Conservation (phyloP, 2,888 invertebrate species). For the Tenodera sinensis region DNA sequence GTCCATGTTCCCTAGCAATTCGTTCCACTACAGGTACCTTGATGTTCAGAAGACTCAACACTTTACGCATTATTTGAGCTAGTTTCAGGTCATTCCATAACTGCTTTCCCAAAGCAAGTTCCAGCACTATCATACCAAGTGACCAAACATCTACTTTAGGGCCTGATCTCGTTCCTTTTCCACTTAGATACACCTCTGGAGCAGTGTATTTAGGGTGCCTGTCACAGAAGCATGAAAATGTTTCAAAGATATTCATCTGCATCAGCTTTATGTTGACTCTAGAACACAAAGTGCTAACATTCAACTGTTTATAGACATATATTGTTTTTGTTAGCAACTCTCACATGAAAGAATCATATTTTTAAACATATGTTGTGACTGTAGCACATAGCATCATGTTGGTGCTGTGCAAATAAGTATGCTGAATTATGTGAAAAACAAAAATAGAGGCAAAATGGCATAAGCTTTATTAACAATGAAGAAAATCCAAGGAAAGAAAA, state of each 20-base stretch:
- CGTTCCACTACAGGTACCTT: constrained; percentile 60
- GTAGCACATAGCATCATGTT: too few species aligned
- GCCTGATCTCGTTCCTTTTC: constrained; percentile 53
- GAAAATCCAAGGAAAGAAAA: too few species aligned
- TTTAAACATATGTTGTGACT: too few species aligned
- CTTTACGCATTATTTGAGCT: constrained; percentile 68
- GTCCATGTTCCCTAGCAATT: constrained; percentile 75
- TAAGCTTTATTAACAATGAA: too few species aligned
- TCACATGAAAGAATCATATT: too few species aligned
- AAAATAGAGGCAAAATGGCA: too few species aligned
- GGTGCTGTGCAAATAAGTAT: too few species aligned
- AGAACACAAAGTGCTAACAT: background rate
- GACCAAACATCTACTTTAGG: constrained; percentile 91
- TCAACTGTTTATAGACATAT: too few species aligned
- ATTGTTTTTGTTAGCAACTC: too few species aligned
- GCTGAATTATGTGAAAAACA: too few species aligned
- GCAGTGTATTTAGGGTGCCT: constrained; percentile 76
- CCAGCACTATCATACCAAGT: constrained; percentile 83
- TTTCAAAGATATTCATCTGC: too few species aligned
- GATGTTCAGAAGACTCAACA: constrained; percentile 66
- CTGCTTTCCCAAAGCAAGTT: constrained; percentile 65
- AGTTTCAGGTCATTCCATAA: constrained; percentile 73
- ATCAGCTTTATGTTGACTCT: background rate
- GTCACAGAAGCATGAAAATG: constrained; percentile 35
- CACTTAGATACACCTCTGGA: constrained; percentile 73